Conservation (phyloP, 2,888 invertebrate species). For the Cosmorhoe ocellata region DNA sequence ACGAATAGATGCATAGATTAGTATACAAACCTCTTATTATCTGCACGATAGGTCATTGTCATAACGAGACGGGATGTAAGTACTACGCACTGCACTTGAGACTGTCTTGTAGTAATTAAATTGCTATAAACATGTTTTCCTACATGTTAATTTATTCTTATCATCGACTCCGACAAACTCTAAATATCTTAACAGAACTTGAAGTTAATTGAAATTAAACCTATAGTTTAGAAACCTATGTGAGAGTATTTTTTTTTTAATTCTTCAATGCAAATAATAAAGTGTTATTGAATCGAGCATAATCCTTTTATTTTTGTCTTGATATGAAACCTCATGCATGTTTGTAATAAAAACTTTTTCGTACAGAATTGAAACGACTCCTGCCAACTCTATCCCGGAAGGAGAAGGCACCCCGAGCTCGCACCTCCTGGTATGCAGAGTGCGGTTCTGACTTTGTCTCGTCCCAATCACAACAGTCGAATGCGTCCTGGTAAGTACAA, state of each 20-base stretch:
- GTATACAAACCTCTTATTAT: constrained; percentile 12
- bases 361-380: constrained; percentile 70
- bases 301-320: too few species aligned
- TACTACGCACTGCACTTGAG: neutral
- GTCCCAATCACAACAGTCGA: constrained; percentile 52
- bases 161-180: too few species aligned
- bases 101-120: neutral
- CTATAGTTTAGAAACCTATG: too few species aligned
- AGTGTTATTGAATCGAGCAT: too few species aligned
- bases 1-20: neutral
- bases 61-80: constrained; percentile 23
- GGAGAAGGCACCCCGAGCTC: constrained; percentile 71
- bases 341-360: neutral
- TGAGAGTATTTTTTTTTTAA: too few species aligned
- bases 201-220: too few species aligned
- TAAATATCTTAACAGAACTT: too few species aligned
- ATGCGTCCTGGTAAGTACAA: constrained; percentile 69
- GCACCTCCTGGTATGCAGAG: constrained; percentile 88
- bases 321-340: too few species aligned
- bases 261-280: too few species aligned
- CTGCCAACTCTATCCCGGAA: constrained; percentile 72
- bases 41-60: constrained; percentile 27
- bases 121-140: constrained; percentile 13
- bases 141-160: constrained; percentile 9
- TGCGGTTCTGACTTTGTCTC: constrained; percentile 73